Conservation (phyloP, 2,888 invertebrate genomes). For the Tanypteryx hageni region DNA sequence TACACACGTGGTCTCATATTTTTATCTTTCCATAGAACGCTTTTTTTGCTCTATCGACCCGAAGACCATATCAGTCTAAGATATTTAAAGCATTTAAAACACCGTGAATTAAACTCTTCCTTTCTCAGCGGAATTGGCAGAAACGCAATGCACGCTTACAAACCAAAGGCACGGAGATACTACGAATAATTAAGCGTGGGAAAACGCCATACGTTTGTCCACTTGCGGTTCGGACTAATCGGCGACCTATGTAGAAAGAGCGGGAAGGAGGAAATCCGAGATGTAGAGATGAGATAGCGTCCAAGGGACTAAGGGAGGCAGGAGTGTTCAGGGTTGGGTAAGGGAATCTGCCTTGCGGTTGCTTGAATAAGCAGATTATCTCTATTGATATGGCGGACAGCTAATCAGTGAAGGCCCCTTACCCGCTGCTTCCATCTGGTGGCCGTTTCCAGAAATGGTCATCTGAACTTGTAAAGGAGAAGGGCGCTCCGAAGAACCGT, state of each 20-base stretch:
- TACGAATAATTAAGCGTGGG: not conserved
- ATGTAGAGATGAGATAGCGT: not conserved
- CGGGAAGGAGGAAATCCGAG: not conserved
- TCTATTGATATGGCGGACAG: conserved; percentile 40
- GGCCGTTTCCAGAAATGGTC: conserved; percentile 48
- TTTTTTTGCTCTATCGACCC: too few species aligned
- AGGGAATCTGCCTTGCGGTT: not conserved
- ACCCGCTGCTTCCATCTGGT: conserved; percentile 52
- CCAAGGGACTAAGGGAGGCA: not conserved
- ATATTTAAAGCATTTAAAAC: too few species aligned
- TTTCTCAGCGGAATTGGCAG: too few species aligned
- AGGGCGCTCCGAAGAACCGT: not conserved
- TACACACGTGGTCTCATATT: too few species aligned
- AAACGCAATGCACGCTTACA: too few species aligned
- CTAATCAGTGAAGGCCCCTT: conserved; percentile 39
- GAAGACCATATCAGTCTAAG: too few species aligned
- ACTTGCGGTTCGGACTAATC: not conserved
- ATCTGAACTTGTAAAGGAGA: not conserved
- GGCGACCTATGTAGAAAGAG: not conserved
- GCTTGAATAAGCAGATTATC: conserved; percentile 49
- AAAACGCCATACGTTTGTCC: conserved; percentile 28
- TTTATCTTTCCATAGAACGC: too few species aligned
- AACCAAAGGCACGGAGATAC: too few species aligned
- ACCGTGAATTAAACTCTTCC: too few species aligned
- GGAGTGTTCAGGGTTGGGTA: not conserved